Conservation (phyloP, 2,888 invertebrate genomes). For the Autographa pulchrina region DNA sequence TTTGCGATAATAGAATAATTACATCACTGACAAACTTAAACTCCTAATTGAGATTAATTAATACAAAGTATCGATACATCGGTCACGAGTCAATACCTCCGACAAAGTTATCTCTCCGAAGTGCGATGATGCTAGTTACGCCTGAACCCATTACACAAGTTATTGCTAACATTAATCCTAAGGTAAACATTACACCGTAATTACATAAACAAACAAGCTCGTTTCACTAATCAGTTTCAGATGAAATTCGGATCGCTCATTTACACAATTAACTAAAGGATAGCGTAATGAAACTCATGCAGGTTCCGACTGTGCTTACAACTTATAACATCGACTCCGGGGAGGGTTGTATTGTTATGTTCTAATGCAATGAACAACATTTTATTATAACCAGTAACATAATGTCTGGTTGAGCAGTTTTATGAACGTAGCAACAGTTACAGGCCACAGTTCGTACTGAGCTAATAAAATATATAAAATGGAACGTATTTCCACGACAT, state of each 20-base stretch:
- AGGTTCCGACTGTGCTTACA: neutral
- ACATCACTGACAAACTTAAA: neutral
- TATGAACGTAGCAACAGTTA: neutral
- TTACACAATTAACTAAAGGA: slow-evolving; percentile 10
- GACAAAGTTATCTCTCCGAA: slow-evolving; percentile 27
- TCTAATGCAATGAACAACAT: neutral
- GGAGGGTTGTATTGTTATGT: neutral
- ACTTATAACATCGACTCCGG: neutral
- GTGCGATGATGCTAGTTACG: slow-evolving; percentile 37
- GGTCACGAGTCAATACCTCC: neutral
- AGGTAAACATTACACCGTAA: slow-evolving; percentile 47
- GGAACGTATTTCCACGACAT: neutral
- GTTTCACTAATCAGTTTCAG: slow-evolving; percentile 28
- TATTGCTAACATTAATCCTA: slow-evolving; percentile 42
- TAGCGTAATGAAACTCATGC: slow-evolving; percentile 20
- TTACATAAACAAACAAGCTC: slow-evolving; percentile 37
- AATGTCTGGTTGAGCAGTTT: neutral
- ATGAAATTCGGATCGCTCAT: slow-evolving; percentile 14
- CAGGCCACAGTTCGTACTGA: neutral
- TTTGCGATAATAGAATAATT: neutral
- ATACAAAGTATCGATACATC: neutral
- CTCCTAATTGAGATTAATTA: neutral
- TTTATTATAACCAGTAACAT: neutral
- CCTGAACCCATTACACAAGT: slow-evolving; percentile 30
- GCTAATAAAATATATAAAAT: too few relatives aligned